These are phyloP conservation scores for Tetragonula clypearis DNA, from an alignment of 1,140 invertebrate species.

Conservation along the genomic window DNA sequence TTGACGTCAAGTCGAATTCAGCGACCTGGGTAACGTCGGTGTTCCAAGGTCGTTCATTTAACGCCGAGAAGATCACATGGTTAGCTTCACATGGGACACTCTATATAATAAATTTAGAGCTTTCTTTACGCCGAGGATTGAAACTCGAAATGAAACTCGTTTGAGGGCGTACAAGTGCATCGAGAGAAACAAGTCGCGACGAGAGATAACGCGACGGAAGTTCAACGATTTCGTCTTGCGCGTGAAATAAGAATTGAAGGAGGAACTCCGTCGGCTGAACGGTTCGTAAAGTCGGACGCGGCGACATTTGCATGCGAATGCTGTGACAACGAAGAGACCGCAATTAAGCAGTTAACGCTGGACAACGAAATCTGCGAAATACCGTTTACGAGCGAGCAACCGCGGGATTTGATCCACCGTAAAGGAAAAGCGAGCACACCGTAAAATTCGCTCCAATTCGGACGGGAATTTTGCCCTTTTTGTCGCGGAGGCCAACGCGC, in stretches of 20 bases:
- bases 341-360: background rate
- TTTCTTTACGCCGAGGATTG: background rate
- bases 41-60: too few species aligned
- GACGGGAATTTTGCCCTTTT: background rate
- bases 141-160: background rate
- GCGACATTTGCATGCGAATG: background rate
- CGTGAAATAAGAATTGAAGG: background rate
- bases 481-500: background rate
- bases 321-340: background rate
- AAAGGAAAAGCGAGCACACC: constrained; percentile 8
- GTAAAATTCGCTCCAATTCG: constrained; percentile 10
- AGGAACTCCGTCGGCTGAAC: background rate
- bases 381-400: constrained; percentile 8
- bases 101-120: background rate
- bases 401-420: background rate
- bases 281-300: background rate
- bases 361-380: background rate
- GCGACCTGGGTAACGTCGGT: too few species aligned
- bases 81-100: too few species aligned
- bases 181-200: background rate
- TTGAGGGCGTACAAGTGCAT: background rate
- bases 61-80: too few species aligned
- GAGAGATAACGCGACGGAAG: background rate
- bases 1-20: too few species aligned
- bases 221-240: background rate